A percentile compares a stretch with the other conserved stretches of the same genome.
Conservation (phyloP, 2,113 vertebrate genomes). For the Myxocyprinus asiaticus region DNA sequence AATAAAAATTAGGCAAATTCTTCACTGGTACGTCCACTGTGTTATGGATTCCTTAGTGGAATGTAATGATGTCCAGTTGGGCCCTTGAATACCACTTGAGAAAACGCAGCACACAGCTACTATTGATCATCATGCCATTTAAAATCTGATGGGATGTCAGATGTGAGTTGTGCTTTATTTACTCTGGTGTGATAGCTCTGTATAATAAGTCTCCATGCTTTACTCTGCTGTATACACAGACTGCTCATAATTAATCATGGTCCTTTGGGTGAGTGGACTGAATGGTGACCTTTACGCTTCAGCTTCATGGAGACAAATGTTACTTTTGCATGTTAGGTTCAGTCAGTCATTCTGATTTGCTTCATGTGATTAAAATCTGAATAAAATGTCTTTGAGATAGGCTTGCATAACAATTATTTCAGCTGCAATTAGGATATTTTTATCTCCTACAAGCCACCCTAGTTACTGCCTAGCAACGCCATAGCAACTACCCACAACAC, state of each 20-base stretch:
- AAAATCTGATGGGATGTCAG: slow-evolving; percentile 37
- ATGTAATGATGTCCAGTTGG: slow-evolving; percentile 18
- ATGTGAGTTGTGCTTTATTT: slow-evolving; percentile 45
- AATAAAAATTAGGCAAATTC: slow-evolving; percentile 44
- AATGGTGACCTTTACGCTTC: slow-evolving; percentile 29
- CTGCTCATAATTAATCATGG: slow-evolving; percentile 35
- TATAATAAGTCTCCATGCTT: not conserved
- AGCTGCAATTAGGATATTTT: not conserved
- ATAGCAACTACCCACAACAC: no score
- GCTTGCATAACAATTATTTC: not conserved
- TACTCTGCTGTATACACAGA: slow-evolving; percentile 7
- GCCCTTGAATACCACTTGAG: slow-evolving; percentile 1
- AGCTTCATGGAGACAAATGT: slow-evolving; percentile 31
- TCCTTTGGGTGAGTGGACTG: slow-evolving; percentile 6
- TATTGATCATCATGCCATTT: slow-evolving; percentile 42
- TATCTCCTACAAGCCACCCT: not conserved
- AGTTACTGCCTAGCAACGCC: no score
- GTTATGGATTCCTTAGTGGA: slow-evolving; percentile 5
- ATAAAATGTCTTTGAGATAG: not conserved
- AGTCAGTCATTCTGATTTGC: not conserved
- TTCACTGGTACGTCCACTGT: not conserved
- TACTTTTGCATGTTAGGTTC: slow-evolving; percentile 31
- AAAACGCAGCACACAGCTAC: not conserved
- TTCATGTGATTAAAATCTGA: not conserved
- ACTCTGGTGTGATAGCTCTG: slow-evolving; percentile 17